These are phyloP conservation scores for Sinocyclocheilus maitianheensis DNA, from an alignment of 2,113 vertebrate species.

Conservation along the genomic window DNA sequence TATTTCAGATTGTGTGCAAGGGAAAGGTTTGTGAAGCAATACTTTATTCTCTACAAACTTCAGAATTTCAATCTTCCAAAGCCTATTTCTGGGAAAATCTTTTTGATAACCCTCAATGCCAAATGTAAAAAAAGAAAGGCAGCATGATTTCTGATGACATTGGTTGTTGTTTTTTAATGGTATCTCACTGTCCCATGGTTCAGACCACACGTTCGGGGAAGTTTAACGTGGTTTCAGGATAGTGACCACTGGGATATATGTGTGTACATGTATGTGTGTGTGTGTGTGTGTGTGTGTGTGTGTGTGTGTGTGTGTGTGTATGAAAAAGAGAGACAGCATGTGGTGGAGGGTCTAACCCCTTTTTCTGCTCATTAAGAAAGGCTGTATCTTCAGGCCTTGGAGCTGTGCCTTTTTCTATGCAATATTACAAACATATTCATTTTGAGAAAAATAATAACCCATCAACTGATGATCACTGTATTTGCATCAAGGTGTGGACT, in stretches of 20 bases:
- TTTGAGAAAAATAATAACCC: constrained; percentile 63
- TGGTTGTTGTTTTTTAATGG: constrained; percentile 65
- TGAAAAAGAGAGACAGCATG: not conserved
- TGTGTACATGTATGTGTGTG: too few relatives aligned
- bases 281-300: too few relatives aligned
- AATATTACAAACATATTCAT: constrained; percentile 91
- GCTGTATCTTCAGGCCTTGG: constrained; percentile 91
- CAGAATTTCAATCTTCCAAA: constrained; percentile 77
- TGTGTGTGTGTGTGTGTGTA: not conserved
- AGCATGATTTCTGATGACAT: constrained; percentile 60
- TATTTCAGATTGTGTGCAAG: constrained; percentile 64
- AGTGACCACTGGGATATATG: constrained; percentile 51
- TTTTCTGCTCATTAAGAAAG: constrained; percentile 63
- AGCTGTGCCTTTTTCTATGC: constrained; percentile 99
- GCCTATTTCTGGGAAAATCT: constrained; percentile 64
- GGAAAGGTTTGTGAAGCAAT: constrained; percentile 74
- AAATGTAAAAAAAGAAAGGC: constrained; percentile 68
- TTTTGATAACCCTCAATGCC: constrained; percentile 71
- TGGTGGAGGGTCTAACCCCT: constrained; percentile 55
- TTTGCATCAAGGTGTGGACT: constrained; percentile 88
- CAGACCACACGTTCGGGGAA: constrained; percentile 44
- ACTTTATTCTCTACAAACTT: constrained; percentile 67
- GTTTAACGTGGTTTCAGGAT: constrained; percentile 49
- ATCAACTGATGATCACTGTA: constrained; percentile 82
- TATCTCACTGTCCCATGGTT: constrained; percentile 59